A percentile compares a stretch with the other conserved stretches of the same genome.
Conservation (phyloP, 2,888 invertebrate genomes). For the Oscheius myriophilus region DNA sequence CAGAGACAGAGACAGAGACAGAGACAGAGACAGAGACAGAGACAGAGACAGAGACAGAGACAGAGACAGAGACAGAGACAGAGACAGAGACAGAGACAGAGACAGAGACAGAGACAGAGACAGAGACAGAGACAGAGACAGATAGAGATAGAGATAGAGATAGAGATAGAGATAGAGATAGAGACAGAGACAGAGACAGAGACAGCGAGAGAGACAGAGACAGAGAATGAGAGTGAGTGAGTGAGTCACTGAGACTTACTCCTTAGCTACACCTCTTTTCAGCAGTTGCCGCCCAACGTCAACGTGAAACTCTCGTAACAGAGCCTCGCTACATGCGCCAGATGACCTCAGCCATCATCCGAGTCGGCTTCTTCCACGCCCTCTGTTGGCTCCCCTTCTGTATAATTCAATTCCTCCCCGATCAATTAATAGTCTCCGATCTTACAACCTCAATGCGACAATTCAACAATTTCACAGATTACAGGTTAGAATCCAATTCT, state of each 20-base stretch:
- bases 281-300: constrained; percentile 48
- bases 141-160: too few relatives aligned
- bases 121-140: not conserved
- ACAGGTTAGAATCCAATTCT: constrained; percentile 34
- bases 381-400: constrained; percentile 68
- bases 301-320: constrained; percentile 56
- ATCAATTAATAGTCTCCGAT: constrained; percentile 44
- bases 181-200: too few relatives aligned
- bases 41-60: too few relatives aligned
- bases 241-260: not conserved
- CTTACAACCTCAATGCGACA: constrained; percentile 46
- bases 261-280: constrained; percentile 14
- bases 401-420: constrained; percentile 50
- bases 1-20: too few relatives aligned
- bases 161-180: too few relatives aligned
- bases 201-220: too few relatives aligned
- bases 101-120: not conserved
- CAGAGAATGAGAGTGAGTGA: too few relatives aligned
- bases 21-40: too few relatives aligned
- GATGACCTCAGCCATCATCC: constrained; percentile 67
- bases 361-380: constrained; percentile 69
- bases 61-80: too few relatives aligned
- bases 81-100: not conserved
- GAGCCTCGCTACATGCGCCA: constrained; percentile 69
- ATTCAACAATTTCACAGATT: constrained; percentile 53